Evolutionary conservation across 2,888 invertebrate genomes (phyloP).

Genomic region (Eupithecia abbreviata): DNA sequence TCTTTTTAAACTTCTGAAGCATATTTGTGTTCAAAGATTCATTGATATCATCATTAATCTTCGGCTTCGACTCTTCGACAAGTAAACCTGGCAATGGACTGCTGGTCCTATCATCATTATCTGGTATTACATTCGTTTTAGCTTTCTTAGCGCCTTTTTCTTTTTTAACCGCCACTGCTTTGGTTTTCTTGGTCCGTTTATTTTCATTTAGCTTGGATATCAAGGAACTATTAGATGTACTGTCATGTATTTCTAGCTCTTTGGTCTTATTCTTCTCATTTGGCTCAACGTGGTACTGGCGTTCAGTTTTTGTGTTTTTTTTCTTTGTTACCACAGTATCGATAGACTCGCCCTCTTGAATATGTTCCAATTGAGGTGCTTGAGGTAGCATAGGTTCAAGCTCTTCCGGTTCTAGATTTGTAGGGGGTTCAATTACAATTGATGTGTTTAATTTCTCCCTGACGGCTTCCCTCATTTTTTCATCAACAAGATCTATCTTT

Average conservation of each 20-base stretch:
- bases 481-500: conserved; percentile 48
- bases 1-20: conserved; percentile 61
- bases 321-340: conserved; percentile 18
- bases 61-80: conserved; percentile 61
- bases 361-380: conserved; percentile 59
- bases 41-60: conserved; percentile 47
- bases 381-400: conserved; percentile 48
- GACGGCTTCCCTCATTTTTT: conserved; percentile 61
- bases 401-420: conserved; percentile 37
- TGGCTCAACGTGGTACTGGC: conserved; percentile 5
- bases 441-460: conserved; percentile 62
- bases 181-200: conserved; percentile 36
- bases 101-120: conserved; percentile 53
- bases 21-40: conserved; percentile 56
- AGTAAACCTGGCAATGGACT: conserved; percentile 70
- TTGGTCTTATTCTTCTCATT: conserved; percentile 9
- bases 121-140: conserved; percentile 12
- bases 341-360: conserved; percentile 43
- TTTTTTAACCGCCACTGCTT: conserved; percentile 28
- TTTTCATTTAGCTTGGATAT: conserved; percentile 36
- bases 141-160: conserved; percentile 40
- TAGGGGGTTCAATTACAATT: conserved; percentile 48
- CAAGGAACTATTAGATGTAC: conserved; percentile 20
- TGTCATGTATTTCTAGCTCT: conserved; percentile 9
- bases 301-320: neutral